Base-by-base conservation (phyloP, 2,888 invertebrate species). In the Microplitis manilae region DNA sequence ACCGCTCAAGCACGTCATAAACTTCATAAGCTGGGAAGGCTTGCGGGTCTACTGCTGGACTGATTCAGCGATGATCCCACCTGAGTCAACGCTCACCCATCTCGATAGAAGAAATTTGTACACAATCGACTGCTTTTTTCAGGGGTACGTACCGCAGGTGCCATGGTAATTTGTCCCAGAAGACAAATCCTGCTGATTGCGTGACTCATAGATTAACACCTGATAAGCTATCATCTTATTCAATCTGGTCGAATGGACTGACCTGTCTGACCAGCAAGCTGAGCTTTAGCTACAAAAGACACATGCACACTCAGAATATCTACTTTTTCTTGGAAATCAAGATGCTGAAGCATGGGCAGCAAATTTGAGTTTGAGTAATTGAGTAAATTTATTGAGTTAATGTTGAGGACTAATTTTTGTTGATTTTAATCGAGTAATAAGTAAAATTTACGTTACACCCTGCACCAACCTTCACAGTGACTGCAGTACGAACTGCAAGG, bases 31-130 rank as follows among this genome's bases (percentile, higher is more conserved):
- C 2, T 70, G 5, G n/a, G 59, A 0, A 0, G 38, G 30, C 5
- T 9, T 17, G 7, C 13, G 39, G 1, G 20, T 64, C n/a, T n/a
- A 73, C 40, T 20, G 73, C 1, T 75, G 75, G 75, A 79, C 79
- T 0, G 77, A 77, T 17, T 75, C 79, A 2, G 17, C 71, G 0
- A 75, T 79, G 1, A 50, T 50, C 1, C 40, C 15, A 72, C 74
- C 2, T 75, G 77, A 77, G 61, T 79, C 0, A 74, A 68, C 13
- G 68, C 59, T 59, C 72, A 74, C 4, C 77, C 75, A 2, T 75
- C 73, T n/a, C 40, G 75, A 8, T 79, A 73, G 79, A 75, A 79
- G 30, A 73, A 77, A 1, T 79, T 67, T 17, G 41, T 77, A 1
- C 68, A 75, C 9, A 77, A 75, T 59, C 60, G 77, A 17, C 4